Evolutionary conservation across 1,140 invertebrate genomes (phyloP).

Genomic region (Neodiprion lecontei): DNA sequence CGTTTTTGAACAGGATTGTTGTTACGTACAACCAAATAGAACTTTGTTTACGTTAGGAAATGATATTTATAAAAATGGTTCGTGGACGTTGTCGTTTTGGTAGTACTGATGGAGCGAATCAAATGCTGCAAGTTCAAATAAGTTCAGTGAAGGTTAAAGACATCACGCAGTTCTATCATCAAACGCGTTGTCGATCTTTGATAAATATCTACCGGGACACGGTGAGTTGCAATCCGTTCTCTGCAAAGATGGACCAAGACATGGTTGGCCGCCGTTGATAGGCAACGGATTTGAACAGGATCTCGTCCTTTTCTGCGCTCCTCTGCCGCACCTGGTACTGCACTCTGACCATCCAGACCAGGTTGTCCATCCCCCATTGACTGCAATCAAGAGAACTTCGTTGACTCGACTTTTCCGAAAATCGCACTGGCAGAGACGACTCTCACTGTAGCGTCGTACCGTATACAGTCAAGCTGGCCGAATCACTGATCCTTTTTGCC

Average conservation of each 20-base stretch:
- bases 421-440: neutral
- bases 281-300: slow-evolving; percentile 83
- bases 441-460: slow-evolving; percentile 69
- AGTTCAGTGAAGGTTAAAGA: neutral
- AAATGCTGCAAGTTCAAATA: neutral
- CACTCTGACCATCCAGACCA: slow-evolving; percentile 87
- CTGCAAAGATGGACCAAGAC: slow-evolving; percentile 75
- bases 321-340: slow-evolving; percentile 54
- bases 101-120: neutral
- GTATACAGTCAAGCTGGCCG: slow-evolving; percentile 84
- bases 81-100: too few species aligned
- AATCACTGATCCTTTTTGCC: slow-evolving; percentile 78
- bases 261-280: slow-evolving; percentile 78
- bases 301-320: slow-evolving; percentile 71
- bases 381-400: slow-evolving; percentile 60
- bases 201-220: slow-evolving; percentile 73
- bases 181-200: neutral
- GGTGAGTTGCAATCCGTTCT: slow-evolving; percentile 71
- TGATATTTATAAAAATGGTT: neutral
- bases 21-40: neutral
- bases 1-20: neutral
- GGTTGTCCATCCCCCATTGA: slow-evolving; percentile 88
- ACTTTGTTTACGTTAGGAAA: neutral
- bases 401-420: neutral
- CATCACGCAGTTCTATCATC: neutral